Evolutionary conservation across 2,113 vertebrate genomes (phyloP).

Genomic region (Edolisoma coerulescens): DNA sequence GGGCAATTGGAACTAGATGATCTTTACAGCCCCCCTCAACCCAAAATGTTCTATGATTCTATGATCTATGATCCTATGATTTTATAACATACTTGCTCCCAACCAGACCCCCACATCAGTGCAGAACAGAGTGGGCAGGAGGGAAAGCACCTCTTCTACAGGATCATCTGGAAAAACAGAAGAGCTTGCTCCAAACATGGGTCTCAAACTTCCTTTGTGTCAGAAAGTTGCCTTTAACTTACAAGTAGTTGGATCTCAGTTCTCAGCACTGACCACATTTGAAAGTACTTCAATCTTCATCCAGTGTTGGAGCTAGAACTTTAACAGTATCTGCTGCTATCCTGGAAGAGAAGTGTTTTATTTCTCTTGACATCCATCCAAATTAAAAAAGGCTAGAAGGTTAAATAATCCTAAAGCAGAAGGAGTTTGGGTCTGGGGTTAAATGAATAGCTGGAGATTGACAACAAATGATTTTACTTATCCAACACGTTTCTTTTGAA

Average conservation of each 20-base stretch:
- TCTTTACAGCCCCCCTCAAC: background rate
- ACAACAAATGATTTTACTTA: background rate
- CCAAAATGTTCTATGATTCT: background rate
- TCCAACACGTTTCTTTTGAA: background rate
- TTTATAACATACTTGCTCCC: background rate
- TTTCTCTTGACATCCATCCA: background rate
- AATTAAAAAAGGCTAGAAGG: background rate
- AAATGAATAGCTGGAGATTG: background rate
- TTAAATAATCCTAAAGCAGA: background rate
- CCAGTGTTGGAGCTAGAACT: background rate
- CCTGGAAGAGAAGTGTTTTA: background rate
- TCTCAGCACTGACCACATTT: background rate
- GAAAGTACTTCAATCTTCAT: background rate
- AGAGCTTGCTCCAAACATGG: background rate
- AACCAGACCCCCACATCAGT: background rate
- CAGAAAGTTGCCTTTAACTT: background rate
- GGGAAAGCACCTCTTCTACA: background rate
- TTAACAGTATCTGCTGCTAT: background rate
- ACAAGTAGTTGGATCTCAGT: background rate
- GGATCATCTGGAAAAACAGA: background rate
- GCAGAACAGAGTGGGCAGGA: accelerated
- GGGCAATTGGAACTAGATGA: background rate
- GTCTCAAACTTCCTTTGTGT: background rate
- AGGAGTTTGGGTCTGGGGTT: background rate
- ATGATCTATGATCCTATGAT: background rate